Conservation (phyloP, 2,888 invertebrate genomes). For the Mesoligia furuncula region DNA sequence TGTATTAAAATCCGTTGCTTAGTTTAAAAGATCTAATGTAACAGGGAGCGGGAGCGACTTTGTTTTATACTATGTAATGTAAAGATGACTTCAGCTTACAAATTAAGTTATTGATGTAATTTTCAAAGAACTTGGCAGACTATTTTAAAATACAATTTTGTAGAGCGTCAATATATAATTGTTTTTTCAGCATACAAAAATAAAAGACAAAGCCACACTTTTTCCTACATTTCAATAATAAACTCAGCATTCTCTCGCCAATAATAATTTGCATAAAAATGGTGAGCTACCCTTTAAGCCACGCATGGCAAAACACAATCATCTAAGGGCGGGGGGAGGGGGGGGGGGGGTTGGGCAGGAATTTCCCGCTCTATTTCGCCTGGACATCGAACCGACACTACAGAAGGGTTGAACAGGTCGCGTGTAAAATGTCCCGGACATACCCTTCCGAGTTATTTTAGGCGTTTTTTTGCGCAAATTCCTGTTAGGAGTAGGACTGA, state of each 20-base stretch:
- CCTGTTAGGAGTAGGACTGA: constrained; percentile 38
- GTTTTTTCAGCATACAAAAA: not conserved
- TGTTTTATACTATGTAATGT: too few relatives aligned
- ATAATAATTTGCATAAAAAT: constrained; percentile 65
- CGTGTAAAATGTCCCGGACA: constrained; percentile 74
- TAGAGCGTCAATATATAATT: too few relatives aligned
- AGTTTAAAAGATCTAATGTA: too few relatives aligned
- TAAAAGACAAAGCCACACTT: not conserved
- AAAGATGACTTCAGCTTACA: too few relatives aligned
- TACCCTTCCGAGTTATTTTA: constrained; percentile 62
- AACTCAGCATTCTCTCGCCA: constrained; percentile 33
- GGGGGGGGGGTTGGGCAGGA: constrained; percentile 45
- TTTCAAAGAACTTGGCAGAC: not conserved
- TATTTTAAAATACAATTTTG: not conserved
- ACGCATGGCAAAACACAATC: constrained; percentile 67
- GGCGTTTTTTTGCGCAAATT: constrained; percentile 56
- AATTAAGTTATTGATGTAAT: not conserved
- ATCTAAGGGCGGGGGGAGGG: constrained; percentile 63
- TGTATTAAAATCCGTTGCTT: too few relatives aligned
- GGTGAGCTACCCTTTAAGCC: constrained; percentile 50
- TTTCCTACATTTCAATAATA: constrained; percentile 39
- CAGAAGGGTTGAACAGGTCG: constrained; percentile 70
- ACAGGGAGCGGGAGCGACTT: too few relatives aligned
- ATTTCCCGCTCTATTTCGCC: constrained; percentile 80
- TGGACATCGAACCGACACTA: constrained; percentile 74